Percentiles rank a stretch among this genome's conserved stretches.
Evolutionary conservation across 1,140 invertebrate genomes (phyloP).

Genomic region (Pachyrhynchus sulphureomaculatus): DNA sequence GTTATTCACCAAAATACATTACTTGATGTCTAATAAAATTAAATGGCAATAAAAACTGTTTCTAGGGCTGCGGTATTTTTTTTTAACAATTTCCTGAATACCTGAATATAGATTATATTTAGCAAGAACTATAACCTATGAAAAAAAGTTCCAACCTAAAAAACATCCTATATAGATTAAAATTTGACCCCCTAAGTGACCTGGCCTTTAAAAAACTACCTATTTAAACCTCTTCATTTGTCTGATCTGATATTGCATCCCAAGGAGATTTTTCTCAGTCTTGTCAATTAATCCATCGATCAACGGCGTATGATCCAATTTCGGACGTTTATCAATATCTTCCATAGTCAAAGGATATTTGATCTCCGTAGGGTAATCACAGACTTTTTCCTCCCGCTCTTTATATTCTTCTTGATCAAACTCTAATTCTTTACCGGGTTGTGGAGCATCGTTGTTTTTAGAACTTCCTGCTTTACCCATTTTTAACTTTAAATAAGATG

Average conservation of each 20-base stretch:
- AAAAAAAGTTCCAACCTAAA: no score
- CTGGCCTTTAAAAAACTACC: no score
- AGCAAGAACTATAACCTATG: no score
- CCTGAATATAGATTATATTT: no score
- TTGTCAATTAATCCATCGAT: slow-evolving; percentile 64
- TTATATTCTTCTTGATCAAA: slow-evolving; percentile 45
- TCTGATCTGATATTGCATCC: slow-evolving; percentile 69
- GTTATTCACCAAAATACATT: no score
- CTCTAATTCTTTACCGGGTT: not conserved
- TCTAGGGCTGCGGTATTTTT: no score
- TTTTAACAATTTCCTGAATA: no score
- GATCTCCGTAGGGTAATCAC: slow-evolving; percentile 21
- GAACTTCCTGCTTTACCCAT: not conserved
- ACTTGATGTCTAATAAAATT: no score
- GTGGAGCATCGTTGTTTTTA: slow-evolving; percentile 2
- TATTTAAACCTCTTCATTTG: slow-evolving; percentile 66
- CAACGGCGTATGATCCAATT: slow-evolving; percentile 60
- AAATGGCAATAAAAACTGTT: no score
- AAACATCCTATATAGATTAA: no score
- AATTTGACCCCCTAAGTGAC: no score
- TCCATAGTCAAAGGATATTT: slow-evolving; percentile 37
- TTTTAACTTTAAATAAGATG: slow-evolving; percentile 8
- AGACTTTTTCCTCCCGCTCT: slow-evolving; percentile 36
- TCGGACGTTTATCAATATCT: slow-evolving; percentile 50
- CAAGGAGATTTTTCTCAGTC: slow-evolving; percentile 65